These are phyloP conservation scores for Meliscaeva auricollis DNA, from an alignment of 2,888 invertebrate species.

Conservation along the genomic window DNA sequence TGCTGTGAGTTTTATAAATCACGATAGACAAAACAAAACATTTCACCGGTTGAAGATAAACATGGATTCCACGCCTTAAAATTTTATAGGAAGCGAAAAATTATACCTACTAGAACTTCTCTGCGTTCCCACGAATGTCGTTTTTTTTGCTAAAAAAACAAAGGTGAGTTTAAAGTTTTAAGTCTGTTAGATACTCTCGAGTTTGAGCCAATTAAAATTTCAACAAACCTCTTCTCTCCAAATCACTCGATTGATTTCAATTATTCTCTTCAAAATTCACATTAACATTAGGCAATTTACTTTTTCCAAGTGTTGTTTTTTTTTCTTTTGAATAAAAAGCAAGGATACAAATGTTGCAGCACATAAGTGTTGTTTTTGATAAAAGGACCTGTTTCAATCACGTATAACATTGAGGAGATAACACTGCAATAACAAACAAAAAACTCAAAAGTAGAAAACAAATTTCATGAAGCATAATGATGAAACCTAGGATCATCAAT, in stretches of 20 bases:
- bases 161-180: no score
- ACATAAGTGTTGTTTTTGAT: background rate
- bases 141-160: no score
- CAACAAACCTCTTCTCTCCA: background rate
- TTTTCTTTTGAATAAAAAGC: background rate
- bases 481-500: conserved; percentile 43
- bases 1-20: no score
- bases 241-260: conserved; percentile 25
- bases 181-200: no score
- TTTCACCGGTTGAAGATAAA: no score
- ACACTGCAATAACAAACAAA: conserved; percentile 33
- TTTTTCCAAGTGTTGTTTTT: conserved; percentile 20
- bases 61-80: no score
- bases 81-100: no score
- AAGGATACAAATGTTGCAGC: conserved; percentile 25
- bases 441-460: conserved; percentile 25
- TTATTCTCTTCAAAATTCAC: conserved; percentile 52
- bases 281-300: conserved; percentile 35
- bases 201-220: no score
- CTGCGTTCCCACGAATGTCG: no score
- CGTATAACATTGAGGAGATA: conserved; percentile 33
- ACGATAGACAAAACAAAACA: no score
- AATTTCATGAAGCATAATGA: conserved; percentile 48
- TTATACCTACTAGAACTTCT: no score
- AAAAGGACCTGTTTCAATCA: conserved; percentile 40